These are phyloP conservation scores for Meteorus colon DNA, from an alignment of 2,888 invertebrate species.

Conservation along the genomic window DNA sequence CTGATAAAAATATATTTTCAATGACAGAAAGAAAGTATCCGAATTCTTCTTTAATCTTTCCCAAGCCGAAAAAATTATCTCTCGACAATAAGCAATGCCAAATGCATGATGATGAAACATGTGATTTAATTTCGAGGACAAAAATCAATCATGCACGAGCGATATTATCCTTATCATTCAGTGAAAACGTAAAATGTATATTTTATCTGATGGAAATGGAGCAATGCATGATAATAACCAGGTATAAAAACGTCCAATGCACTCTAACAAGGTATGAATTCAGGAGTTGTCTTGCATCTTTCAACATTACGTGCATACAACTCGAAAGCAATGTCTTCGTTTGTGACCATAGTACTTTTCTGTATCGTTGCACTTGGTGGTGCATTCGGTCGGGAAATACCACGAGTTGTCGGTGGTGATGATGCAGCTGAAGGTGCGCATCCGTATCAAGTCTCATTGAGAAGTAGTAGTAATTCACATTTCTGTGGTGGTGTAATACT, in stretches of 20 bases:
- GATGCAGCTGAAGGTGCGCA: constrained; percentile 46
- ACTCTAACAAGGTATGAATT: neutral
- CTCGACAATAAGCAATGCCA: no score
- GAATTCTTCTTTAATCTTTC: no score
- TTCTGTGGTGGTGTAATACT: constrained; percentile 49
- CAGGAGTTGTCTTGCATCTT: neutral
- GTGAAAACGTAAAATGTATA: neutral
- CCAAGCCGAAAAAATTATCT: no score
- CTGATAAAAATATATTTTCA: no score
- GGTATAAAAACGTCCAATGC: neutral
- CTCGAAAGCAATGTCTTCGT: constrained; percentile 4
- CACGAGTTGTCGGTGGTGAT: constrained; percentile 42
- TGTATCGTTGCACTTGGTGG: neutral
- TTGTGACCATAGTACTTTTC: neutral
- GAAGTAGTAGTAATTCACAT: neutral
- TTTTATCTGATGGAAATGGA: constrained; percentile 10
- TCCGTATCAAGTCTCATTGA: constrained; percentile 45
- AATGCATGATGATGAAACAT: no score
- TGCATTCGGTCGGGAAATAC: constrained; percentile 29
- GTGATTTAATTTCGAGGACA: constrained; percentile 6
- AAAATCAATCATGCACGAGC: constrained; percentile 24
- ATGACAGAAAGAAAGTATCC: no score
- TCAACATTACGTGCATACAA: neutral
- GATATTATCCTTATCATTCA: neutral
- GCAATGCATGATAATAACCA: neutral